Percentiles rank a stretch among this genome's conserved stretches.
Evolutionary conservation across 2,797 vertebrate genomes (phyloP).

Genomic region (Oryzias sinensis): DNA sequence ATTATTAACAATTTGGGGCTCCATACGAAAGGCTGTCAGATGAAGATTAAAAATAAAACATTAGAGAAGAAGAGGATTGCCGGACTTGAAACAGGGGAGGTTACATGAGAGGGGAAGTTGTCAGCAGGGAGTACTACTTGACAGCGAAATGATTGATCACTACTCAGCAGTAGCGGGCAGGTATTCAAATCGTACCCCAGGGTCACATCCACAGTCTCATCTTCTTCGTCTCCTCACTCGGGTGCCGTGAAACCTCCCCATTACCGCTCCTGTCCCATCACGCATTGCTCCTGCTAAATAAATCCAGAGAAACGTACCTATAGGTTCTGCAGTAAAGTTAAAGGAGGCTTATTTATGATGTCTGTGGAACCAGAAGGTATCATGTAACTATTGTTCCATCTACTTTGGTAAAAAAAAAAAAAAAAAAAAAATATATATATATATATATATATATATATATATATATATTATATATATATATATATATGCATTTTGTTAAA

Average conservation of each 20-base stretch:
- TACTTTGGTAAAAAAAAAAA: too few species aligned
- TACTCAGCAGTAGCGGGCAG: conserved; percentile 62
- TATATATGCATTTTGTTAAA: too few species aligned
- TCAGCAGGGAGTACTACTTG: conserved; percentile 59
- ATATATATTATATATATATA: too few species aligned
- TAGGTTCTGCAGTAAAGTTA: background rate
- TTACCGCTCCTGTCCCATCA: conserved; percentile 19
- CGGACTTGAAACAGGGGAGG: conserved; percentile 29
- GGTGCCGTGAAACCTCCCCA: conserved; percentile 34
- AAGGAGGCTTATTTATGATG: background rate
- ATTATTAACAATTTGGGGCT: too few species aligned
- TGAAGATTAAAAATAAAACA: conserved; percentile 29
- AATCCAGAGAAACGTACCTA: background rate
- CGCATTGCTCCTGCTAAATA: conserved; percentile 5
- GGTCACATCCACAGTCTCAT: conserved; percentile 50
- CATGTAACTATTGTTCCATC: background rate
- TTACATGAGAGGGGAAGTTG: conserved; percentile 48
- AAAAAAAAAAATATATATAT: too few species aligned
- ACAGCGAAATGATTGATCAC: conserved; percentile 73
- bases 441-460: too few species aligned
- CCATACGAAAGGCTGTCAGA: conserved; percentile 33
- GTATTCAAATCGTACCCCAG: conserved; percentile 73
- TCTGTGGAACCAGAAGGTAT: background rate
- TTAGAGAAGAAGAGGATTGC: conserved; percentile 18
- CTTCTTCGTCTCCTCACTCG: conserved; percentile 35